Evolutionary conservation across 2,113 vertebrate species (phyloP).

Genomic region (Ameiurus melas): DNA sequence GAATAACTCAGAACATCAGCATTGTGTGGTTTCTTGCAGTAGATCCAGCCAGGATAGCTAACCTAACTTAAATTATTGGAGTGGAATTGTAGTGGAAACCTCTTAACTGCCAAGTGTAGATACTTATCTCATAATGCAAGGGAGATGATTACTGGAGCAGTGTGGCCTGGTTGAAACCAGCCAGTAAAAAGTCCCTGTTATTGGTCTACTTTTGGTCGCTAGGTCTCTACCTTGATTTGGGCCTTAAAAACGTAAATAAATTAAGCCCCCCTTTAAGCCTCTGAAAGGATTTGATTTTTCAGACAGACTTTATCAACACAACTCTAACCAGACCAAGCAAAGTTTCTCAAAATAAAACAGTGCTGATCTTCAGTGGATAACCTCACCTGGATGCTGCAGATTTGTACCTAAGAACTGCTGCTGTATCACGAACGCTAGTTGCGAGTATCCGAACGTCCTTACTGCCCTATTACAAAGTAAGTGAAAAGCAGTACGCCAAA

Average conservation of each 20-base stretch:
- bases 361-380: too few relatives aligned
- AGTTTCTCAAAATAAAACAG: not conserved
- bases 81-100: not conserved
- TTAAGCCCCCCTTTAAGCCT: not conserved
- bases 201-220: not conserved
- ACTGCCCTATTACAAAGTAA: too few relatives aligned
- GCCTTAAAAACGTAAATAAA: not conserved
- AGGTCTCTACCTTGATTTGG: not conserved
- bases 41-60: not conserved
- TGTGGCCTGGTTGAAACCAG: not conserved
- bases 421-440: not conserved
- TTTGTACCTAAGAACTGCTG: not conserved
- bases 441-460: too few relatives aligned
- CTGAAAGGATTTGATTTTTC: not conserved
- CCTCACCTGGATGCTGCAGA: too few relatives aligned
- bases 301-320: not conserved
- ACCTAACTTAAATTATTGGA: not conserved
- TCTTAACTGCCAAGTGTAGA: not conserved
- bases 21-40: not conserved
- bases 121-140: not conserved
- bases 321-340: not conserved
- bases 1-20: not conserved
- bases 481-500: too few relatives aligned
- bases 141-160: not conserved
- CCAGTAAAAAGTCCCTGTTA: not conserved